Evolutionary conservation across 2,113 vertebrate genomes (phyloP), one percentile per base, ranked within the genome.

Genomic region (Cyprinodon tularosa): DNA sequence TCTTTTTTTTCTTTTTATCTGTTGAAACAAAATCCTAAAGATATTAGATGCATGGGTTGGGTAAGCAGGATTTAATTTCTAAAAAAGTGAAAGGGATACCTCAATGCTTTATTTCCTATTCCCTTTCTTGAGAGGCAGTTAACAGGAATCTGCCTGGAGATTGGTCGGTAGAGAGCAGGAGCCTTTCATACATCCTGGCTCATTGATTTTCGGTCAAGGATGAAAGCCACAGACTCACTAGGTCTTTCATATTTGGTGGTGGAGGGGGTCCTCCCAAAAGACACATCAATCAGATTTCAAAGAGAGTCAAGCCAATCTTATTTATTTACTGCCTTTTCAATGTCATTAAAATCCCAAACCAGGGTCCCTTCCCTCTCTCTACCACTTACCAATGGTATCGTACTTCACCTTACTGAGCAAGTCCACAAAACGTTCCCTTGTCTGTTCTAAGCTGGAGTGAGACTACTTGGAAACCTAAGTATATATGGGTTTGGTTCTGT

Each of bases 261-360:
- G 17, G 50, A 9, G 50, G 50, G 87, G 79, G 86, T 69, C 86
- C 85, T 92, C 92, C 90, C 90, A 86, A 91, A 91, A 92, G 92
- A 89, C 88, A 87, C 93, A 93, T 94, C 91, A 91, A 92, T 94
- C 92, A 88, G 86, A 88, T 93, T 90, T 93, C 90, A 86, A 91
- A 93, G 84, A 82, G 85, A 82, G 78, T 76, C 77, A 77, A 81
- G 83, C 80, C 84, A 78, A 84, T 89, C 88, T 88, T 93, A 92
- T 94, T 93, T 94, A 92, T 93, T 93, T 92, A 91, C 90, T 81
- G 77, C 80, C 80, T 91, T 91, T 86, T 84, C 88, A 88, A 84
- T 81, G 61, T 89, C 91, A 88, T 92, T 90, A 91, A 78, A 81
- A 87, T 86, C 88, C 86, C 80, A 88, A 82, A 87, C 72, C 86